Conservation (phyloP, 2,888 invertebrate genomes). For the Ophraella communa region DNA sequence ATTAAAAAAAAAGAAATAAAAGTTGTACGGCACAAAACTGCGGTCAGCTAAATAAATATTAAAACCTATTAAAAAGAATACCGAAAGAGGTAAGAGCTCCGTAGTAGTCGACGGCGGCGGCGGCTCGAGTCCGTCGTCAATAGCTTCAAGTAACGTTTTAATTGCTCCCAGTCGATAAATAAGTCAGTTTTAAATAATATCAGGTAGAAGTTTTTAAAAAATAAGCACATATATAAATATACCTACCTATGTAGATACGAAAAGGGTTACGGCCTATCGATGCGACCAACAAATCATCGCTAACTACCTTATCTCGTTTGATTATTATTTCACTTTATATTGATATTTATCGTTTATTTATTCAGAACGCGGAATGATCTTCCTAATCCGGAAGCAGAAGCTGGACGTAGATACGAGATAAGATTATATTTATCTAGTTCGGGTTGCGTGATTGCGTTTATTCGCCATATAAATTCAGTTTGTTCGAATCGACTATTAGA, state of each 20-base stretch:
- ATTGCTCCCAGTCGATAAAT: slow-evolving; percentile 33
- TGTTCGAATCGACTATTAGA: too few relatives aligned
- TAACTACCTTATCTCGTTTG: slow-evolving; percentile 51
- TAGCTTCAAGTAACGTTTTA: slow-evolving; percentile 34
- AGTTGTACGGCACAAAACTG: too few relatives aligned
- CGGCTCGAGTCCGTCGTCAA: slow-evolving; percentile 23
- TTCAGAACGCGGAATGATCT: too few relatives aligned
- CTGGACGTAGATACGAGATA: too few relatives aligned
- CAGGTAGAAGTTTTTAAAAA: too few relatives aligned
- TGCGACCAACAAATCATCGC: slow-evolving; percentile 53
- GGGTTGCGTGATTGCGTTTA: too few relatives aligned
- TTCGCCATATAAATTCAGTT: too few relatives aligned
- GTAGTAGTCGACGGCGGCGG: slow-evolving; percentile 24
- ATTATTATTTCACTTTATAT: slow-evolving; percentile 51
- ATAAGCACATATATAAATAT: slow-evolving; percentile 8
- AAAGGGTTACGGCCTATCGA: slow-evolving; percentile 47
- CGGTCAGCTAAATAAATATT: slow-evolving; percentile 20
- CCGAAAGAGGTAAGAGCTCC: too few relatives aligned
- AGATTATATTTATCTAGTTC: too few relatives aligned
- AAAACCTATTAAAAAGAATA: slow-evolving; percentile 22
- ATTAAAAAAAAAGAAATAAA: too few relatives aligned
- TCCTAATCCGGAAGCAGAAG: too few relatives aligned
- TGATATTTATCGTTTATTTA: slow-evolving; percentile 54
- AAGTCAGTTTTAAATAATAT: slow-evolving; percentile 30
- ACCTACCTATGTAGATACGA: too few relatives aligned